Conservation (phyloP, 1,140 invertebrate genomes). For the Drosophila punjabiensis region DNA sequence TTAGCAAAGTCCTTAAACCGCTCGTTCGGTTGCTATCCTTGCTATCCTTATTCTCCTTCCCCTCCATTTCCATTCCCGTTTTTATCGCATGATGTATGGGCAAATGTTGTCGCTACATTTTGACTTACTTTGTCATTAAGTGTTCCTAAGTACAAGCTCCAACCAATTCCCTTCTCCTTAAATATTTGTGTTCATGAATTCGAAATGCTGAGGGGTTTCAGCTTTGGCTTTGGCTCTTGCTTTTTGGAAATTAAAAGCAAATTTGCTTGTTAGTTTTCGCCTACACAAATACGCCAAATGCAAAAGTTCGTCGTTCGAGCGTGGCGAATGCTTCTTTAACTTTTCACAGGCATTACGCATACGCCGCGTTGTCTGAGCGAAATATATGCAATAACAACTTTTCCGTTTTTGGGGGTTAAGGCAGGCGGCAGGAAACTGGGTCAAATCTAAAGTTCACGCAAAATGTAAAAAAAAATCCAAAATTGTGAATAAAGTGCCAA, state of each 20-base stretch:
- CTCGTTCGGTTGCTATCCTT: constrained; percentile 27
- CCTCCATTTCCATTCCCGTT: neutral
- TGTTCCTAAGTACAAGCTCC: constrained; percentile 6
- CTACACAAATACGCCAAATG: constrained; percentile 1
- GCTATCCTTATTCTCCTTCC: neutral
- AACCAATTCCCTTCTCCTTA: constrained; percentile 12
- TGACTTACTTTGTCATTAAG: constrained; percentile 59
- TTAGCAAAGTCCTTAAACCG: constrained; percentile 63
- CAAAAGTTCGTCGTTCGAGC: constrained; percentile 43
- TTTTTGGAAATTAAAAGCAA: constrained; percentile 71
- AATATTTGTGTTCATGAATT: constrained; percentile 59
- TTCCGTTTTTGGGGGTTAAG: constrained; percentile 18
- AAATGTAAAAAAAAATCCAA: constrained; percentile 9
- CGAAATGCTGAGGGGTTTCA: constrained; percentile 39
- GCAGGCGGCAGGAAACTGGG: constrained; percentile 36
- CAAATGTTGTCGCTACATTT: constrained; percentile 61
- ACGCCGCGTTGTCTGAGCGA: constrained; percentile 67
- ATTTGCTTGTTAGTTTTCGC: constrained; percentile 59
- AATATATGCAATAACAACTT: constrained; percentile 24
- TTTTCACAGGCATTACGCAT: constrained; percentile 66
- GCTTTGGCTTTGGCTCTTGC: constrained; percentile 11
- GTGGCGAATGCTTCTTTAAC: constrained; percentile 45
- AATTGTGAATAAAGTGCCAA: constrained; percentile 50
- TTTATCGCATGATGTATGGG: constrained; percentile 43
- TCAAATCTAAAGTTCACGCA: constrained; percentile 44